Evolutionary conservation across 2,113 vertebrate species (phyloP).

Genomic region (Probosciger aterrimus): DNA sequence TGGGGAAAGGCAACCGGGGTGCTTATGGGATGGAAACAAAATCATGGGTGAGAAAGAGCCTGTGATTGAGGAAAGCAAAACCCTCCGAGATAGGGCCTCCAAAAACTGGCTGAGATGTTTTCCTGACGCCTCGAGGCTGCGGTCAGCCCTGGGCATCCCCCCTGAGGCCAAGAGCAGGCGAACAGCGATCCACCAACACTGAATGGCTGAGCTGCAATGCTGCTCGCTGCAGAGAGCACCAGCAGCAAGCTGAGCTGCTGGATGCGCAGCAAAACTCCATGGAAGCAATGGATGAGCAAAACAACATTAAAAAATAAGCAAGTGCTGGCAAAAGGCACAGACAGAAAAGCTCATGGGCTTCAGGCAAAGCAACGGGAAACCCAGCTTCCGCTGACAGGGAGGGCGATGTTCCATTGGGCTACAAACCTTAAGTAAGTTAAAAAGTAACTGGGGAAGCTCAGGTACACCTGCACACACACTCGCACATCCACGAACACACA

Average conservation of each 20-base stretch:
- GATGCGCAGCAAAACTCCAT: background rate
- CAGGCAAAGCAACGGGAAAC: background rate
- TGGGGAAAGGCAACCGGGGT: background rate
- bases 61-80: background rate
- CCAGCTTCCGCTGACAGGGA: background rate
- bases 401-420: background rate
- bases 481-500: background rate
- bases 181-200: background rate
- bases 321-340: slow-evolving; percentile 53
- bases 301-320: background rate
- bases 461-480: background rate
- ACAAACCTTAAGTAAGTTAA: background rate
- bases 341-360: slow-evolving; percentile 10
- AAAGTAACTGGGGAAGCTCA: background rate
- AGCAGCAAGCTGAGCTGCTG: background rate
- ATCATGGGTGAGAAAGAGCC: background rate
- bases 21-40: background rate
- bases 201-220: background rate
- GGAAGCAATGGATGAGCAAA: background rate
- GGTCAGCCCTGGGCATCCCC: background rate
- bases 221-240: background rate
- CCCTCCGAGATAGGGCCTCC: background rate
- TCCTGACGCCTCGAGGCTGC: background rate
- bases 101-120: background rate
- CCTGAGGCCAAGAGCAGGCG: rapidly evolving